Conservation (phyloP, 2,888 invertebrate genomes). For the Agrochola lychnidis region DNA sequence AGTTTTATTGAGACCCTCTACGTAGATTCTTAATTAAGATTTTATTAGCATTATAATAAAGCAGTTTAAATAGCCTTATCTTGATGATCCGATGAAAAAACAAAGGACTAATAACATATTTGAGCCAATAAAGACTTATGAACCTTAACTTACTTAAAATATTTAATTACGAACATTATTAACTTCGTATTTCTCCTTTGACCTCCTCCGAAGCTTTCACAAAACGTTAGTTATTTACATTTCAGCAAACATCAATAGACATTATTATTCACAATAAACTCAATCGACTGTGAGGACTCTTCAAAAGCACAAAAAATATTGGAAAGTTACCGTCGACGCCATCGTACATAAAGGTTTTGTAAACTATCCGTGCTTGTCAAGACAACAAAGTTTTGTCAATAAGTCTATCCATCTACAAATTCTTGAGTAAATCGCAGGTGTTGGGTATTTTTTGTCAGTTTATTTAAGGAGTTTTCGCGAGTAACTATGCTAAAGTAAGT, state of each 20-base stretch:
- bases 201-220: constrained; percentile 3
- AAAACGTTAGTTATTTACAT: constrained; percentile 29
- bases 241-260: constrained; percentile 36
- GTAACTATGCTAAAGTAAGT: background rate
- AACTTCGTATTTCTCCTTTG: constrained; percentile 8
- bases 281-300: constrained; percentile 27
- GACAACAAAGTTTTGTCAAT: background rate
- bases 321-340: constrained; percentile 2
- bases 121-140: background rate
- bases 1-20: background rate
- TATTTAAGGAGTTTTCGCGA: background rate
- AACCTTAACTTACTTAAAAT: background rate
- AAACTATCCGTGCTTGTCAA: constrained; percentile 22
- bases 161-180: background rate
- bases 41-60: constrained; percentile 9
- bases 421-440: constrained; percentile 3
- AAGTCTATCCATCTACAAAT: background rate
- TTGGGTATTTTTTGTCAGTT: background rate
- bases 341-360: constrained; percentile 11
- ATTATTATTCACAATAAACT: constrained; percentile 49
- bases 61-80: constrained; percentile 1
- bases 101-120: background rate
- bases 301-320: constrained; percentile 23
- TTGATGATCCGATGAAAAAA: background rate
- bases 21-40: background rate